phyloP scores from a whole-genome alignment of 2,888 invertebrate genomes.

The Thera obeliscata region DNA sequence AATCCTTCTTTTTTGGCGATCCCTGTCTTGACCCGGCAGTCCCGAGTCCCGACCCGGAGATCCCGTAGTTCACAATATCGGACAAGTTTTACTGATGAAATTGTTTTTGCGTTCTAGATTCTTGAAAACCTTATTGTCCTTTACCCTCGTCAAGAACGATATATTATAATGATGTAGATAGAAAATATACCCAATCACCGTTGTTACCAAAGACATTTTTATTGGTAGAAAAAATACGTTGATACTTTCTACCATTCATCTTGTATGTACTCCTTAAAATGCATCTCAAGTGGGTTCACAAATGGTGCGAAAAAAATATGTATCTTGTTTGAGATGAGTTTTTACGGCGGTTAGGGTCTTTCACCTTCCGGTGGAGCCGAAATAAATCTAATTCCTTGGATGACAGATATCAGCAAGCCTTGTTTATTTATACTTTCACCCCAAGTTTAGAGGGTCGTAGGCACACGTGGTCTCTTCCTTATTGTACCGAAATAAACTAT shows the following conservation, averaged over 20 bases:
- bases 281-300: constrained; percentile 46
- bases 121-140: constrained; percentile 27
- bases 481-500: constrained; percentile 78
- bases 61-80: constrained; percentile 68
- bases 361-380: constrained; percentile 78
- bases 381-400: constrained; percentile 82
- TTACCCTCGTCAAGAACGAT: constrained; percentile 34
- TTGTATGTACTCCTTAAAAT: constrained; percentile 36
- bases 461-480: constrained; percentile 69
- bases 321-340: constrained; percentile 42
- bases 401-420: constrained; percentile 84
- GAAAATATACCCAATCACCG: constrained; percentile 24
- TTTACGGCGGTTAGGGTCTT: constrained; percentile 71
- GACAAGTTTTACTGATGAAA: constrained; percentile 60
- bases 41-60: constrained; percentile 30
- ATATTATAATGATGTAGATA: constrained; percentile 28
- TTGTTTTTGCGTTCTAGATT: constrained; percentile 42
- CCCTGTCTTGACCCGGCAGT: constrained; percentile 61
- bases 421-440: constrained; percentile 83
- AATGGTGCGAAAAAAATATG: constrained; percentile 45
- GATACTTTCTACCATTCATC: constrained; percentile 34
- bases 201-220: constrained; percentile 23
- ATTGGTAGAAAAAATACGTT: constrained; percentile 29
- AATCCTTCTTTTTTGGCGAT: constrained; percentile 62
- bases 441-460: constrained; percentile 66